A percentile compares a stretch with the other conserved stretches of the same genome.
Evolutionary conservation across 2,888 invertebrate genomes (phyloP).

Genomic region (Ophion slaviceki): DNA sequence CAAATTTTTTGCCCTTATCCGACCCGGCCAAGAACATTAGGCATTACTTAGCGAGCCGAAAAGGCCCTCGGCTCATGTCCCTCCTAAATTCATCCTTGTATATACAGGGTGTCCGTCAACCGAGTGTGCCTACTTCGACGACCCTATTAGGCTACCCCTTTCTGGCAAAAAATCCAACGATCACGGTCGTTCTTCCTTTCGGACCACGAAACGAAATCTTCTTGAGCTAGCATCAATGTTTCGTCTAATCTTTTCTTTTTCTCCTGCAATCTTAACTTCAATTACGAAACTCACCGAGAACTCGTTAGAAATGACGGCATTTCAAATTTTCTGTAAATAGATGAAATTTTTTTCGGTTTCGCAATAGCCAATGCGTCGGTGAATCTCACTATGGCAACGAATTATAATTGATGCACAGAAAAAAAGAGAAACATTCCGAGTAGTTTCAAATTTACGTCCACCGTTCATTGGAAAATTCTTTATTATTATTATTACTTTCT

Average conservation of each 20-base stretch:
- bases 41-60: slow-evolving; percentile 78
- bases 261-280: background rate
- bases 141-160: background rate
- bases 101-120: slow-evolving; percentile 1
- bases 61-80: slow-evolving; percentile 62
- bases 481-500: too few relatives aligned
- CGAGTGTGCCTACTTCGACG: background rate
- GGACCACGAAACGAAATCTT: background rate
- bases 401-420: too few relatives aligned
- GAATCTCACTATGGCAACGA: too few relatives aligned
- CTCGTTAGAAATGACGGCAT: too few relatives aligned
- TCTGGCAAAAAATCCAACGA: background rate
- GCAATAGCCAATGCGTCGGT: too few relatives aligned
- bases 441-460: too few relatives aligned
- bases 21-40: slow-evolving; percentile 76
- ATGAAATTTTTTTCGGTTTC: too few relatives aligned
- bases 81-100: slow-evolving; percentile 16
- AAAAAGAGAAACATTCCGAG: too few relatives aligned
- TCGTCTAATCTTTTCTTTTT: background rate
- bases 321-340: too few relatives aligned
- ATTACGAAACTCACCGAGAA: too few relatives aligned
- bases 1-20: slow-evolving; percentile 79
- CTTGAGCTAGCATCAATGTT: background rate
- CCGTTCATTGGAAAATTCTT: too few relatives aligned
- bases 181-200: background rate